Percentiles rank a stretch among this genome's conserved stretches.
phyloP scores from a whole-genome alignment of 2,113 vertebrate genomes.

The Microcebus lehilahytsara region DNA sequence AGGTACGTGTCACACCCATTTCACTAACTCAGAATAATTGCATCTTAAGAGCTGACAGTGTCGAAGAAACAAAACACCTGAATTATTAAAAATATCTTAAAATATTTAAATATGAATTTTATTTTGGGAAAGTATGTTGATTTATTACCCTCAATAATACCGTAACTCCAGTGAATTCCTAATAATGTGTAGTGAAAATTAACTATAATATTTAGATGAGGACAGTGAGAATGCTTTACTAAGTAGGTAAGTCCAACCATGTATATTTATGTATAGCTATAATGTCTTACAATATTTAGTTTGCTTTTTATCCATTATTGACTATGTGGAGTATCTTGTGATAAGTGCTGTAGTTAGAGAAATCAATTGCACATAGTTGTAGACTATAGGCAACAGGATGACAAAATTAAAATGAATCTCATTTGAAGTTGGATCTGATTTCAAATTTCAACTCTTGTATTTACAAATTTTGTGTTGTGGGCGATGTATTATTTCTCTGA shows the following conservation, averaged over 20 bases:
- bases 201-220: slow-evolving; percentile 41
- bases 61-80: slow-evolving; percentile 15
- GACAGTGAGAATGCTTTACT: background rate
- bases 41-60: slow-evolving; percentile 12
- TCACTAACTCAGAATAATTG: slow-evolving; percentile 54
- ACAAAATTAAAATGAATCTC: background rate
- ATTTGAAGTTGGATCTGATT: background rate
- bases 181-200: background rate
- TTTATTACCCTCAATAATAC: background rate
- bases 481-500: background rate
- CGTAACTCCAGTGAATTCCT: background rate
- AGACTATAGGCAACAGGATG: background rate
- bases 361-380: background rate
- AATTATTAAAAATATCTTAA: slow-evolving; percentile 60
- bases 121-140: background rate
- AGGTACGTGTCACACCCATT: background rate
- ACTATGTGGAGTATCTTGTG: background rate
- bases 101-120: slow-evolving; percentile 56
- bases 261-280: background rate
- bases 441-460: background rate
- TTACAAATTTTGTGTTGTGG: background rate
- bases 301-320: background rate
- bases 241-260: background rate
- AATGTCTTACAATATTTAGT: background rate
- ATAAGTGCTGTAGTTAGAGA: background rate